These are phyloP conservation scores for Corella eumyota DNA, from an alignment of 23 tunicate species.

Conservation along the genomic window DNA sequence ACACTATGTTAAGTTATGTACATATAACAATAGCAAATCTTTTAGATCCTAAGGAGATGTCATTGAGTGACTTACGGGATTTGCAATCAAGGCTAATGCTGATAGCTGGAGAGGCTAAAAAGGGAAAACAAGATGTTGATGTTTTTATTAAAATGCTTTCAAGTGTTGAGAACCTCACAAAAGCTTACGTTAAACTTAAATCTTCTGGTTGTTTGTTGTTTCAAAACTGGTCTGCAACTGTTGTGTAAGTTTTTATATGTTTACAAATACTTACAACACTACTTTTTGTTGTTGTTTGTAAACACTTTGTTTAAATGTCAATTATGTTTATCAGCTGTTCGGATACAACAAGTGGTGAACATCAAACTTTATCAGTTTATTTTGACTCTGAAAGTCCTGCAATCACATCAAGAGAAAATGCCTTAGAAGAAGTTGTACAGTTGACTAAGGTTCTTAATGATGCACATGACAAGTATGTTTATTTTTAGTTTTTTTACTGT, in stretches of 20 bases:
- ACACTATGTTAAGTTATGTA: neutral
- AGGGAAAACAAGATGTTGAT: constrained; percentile 34
- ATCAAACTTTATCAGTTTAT: constrained; percentile 9
- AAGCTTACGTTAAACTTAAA: constrained; percentile 17
- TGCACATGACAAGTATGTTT: constrained; percentile 13
- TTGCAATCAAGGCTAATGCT: constrained; percentile 61
- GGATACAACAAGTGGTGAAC: neutral
- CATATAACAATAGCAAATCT: neutral
- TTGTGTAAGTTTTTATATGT: constrained; percentile 6
- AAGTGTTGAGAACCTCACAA: constrained; percentile 23
- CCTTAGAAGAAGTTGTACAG: constrained; percentile 8
- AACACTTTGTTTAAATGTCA: neutral
- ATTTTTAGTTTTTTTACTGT: neutral
- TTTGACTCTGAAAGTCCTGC: constrained; percentile 19
- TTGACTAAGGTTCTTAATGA: constrained; percentile 14
- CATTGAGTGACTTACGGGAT: constrained; percentile 32
- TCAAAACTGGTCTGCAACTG: constrained; percentile 26
- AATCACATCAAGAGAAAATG: constrained; percentile 15
- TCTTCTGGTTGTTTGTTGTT: constrained; percentile 36
- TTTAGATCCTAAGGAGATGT: constrained; percentile 8
- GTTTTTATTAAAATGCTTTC: constrained; percentile 26
- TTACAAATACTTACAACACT: neutral
- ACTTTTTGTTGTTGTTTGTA: no score
- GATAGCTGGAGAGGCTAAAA: constrained; percentile 74
- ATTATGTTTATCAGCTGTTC: neutral